phyloP scores from a whole-genome alignment of 2,888 invertebrate genomes.

The Acrobasis repandana region DNA sequence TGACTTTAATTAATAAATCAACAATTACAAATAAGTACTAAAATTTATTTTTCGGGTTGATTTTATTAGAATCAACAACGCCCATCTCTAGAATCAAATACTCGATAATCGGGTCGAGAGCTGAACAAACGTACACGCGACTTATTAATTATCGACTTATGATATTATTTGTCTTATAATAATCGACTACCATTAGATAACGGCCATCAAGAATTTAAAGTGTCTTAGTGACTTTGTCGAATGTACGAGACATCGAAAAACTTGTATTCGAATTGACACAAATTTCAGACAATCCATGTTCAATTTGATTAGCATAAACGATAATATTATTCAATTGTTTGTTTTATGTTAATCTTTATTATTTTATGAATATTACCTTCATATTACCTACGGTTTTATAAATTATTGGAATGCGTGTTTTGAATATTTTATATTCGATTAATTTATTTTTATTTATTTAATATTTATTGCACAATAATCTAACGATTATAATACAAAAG shows the following conservation, averaged over 20 bases:
- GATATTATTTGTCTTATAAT: slow-evolving; percentile 43
- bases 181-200: slow-evolving; percentile 31
- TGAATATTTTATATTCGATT: background rate
- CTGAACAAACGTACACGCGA: slow-evolving; percentile 44
- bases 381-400: background rate
- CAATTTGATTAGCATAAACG: slow-evolving; percentile 12
- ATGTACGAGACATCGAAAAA: slow-evolving; percentile 9
- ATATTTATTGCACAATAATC: too few species aligned
- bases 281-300: slow-evolving; percentile 3
- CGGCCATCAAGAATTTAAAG: slow-evolving; percentile 18
- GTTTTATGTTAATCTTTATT: slow-evolving; percentile 8
- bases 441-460: too few species aligned
- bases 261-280: slow-evolving; percentile 8
- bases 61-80: background rate
- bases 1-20: too few species aligned
- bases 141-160: slow-evolving; percentile 33
- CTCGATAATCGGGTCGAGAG: slow-evolving; percentile 45
- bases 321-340: slow-evolving; percentile 19
- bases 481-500: too few species aligned
- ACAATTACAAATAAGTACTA: too few species aligned
- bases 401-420: background rate
- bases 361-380: slow-evolving; percentile 1
- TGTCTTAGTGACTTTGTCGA: slow-evolving; percentile 6
- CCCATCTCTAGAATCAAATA: slow-evolving; percentile 29
- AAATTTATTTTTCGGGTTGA: too few species aligned